Evolutionary conservation across 2,888 invertebrate species (phyloP).

Genomic region (Corythucha ciliata): DNA sequence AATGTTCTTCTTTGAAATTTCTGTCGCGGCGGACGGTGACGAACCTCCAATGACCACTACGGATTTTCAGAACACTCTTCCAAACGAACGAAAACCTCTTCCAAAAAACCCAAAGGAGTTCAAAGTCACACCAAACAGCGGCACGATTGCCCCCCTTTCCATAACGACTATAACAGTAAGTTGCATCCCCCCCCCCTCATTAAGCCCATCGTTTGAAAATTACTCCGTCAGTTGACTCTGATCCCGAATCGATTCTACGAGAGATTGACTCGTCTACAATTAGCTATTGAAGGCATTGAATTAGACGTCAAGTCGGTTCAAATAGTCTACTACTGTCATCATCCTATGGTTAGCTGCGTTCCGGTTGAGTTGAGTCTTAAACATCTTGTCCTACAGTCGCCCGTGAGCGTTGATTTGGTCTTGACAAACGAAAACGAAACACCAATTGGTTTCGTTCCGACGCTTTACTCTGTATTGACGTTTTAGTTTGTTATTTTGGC

Average conservation of each 20-base stretch:
- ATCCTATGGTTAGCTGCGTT: conserved; percentile 7
- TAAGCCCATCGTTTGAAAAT: not conserved
- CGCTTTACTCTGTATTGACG: conserved; percentile 4
- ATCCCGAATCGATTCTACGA: not conserved
- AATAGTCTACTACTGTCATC: conserved; percentile 10
- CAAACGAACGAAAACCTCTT: not conserved
- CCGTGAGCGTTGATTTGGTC: not conserved
- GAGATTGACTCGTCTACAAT: not conserved
- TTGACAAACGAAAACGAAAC: conserved; percentile 2
- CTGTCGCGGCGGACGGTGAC: not conserved
- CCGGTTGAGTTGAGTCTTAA: conserved; percentile 6
- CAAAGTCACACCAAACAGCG: not conserved
- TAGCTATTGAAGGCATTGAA: not conserved
- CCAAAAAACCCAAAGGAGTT: conserved; percentile 5
- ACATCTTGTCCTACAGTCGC: not conserved
- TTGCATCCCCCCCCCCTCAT: not conserved
- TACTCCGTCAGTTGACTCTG: not conserved
- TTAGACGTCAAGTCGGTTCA: conserved; percentile 1
- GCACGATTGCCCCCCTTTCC: not conserved
- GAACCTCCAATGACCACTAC: conserved; percentile 5
- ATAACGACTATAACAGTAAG: conserved; percentile 7
- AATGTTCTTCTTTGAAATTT: not conserved
- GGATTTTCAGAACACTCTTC: not conserved
- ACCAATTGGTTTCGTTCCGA: not conserved
- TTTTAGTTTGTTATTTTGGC: not conserved